Evolutionary conservation across 2,888 invertebrate genomes (phyloP), one percentile per base, ranked within the genome.

Genomic region (Tetanocera ferruginea): DNA sequence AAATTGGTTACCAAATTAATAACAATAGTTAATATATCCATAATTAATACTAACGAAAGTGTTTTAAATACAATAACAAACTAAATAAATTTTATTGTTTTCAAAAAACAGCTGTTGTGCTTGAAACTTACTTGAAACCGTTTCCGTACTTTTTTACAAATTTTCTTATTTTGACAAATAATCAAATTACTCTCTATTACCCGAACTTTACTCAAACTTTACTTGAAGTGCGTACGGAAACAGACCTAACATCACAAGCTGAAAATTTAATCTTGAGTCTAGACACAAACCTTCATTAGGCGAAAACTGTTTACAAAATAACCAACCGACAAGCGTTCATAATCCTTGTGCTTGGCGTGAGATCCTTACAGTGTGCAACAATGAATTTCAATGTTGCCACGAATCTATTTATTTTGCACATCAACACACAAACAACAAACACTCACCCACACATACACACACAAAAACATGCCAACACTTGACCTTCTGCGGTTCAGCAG

Each of bases 271-370:
- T 70, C 70, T 70, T n/a, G 31, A 52, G 70, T 70, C 70, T 70
- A 70, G 70, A 70, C 70, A 70, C 19, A 52, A 55, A 52, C 70
- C 70, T 52, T 70, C 70, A 70, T 70, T 70, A 70, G 52, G 55
- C 31, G 31, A 25, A 70, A 52, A 52, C 31, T 70, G 55, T 70
- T 70, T 70, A 52, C 52, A 31, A 70, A 70, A 70, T 25, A 25
- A 9, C 5, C 51, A 23, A 67, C 37, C 19, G 34, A 43, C 67
- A 43, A 67, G 43, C 19, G 23, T n/a, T 19, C 23, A 14, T 25
- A 51, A 43, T 37, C 34, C 43, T 43, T 11, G 11, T 4, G 43
- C 43, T 28, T 28, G 34, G n/a, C 34, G 34, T 51, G 43, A 64
- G 34, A 11, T 9, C 43, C 66, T 67, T 23, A 43, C 19, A 67